phyloP scores from a whole-genome alignment of 2,797 vertebrate species.

The Tolypeutes matacus region DNA sequence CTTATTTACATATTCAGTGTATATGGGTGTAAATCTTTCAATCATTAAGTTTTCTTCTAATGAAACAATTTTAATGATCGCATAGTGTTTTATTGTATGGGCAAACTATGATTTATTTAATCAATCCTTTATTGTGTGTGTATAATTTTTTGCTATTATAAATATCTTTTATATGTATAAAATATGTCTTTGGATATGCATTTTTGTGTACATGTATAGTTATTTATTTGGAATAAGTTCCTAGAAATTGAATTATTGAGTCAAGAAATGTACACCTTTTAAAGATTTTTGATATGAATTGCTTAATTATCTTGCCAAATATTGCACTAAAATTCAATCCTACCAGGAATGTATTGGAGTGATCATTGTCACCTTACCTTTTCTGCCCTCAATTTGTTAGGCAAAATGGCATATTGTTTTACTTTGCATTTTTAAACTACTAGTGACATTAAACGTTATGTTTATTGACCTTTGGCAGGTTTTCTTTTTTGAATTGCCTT shows the following conservation, averaged over 20 bases:
- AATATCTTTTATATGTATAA: background rate
- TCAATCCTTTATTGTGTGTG: background rate
- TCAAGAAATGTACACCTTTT: background rate
- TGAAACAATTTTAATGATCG: background rate
- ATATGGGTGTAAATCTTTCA: background rate
- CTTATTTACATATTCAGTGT: background rate
- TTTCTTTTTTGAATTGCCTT: background rate
- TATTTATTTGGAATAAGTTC: background rate
- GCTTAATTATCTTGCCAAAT: slow-evolving; percentile 10
- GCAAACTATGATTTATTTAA: background rate
- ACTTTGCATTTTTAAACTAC: background rate
- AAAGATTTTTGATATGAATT: background rate
- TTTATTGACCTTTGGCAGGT: background rate
- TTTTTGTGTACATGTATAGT: background rate
- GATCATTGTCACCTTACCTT: background rate
- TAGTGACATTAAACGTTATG: slow-evolving; percentile 40
- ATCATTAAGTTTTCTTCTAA: background rate
- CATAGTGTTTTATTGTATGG: background rate
- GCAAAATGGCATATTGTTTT: background rate
- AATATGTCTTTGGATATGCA: background rate
- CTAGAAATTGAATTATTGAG: background rate
- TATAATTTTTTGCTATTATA: background rate
- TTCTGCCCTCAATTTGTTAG: background rate
- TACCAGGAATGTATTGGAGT: background rate
- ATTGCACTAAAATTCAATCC: background rate